Evolutionary conservation across 2,888 invertebrate genomes (phyloP).

Genomic region (Himalopsyche japonica): DNA sequence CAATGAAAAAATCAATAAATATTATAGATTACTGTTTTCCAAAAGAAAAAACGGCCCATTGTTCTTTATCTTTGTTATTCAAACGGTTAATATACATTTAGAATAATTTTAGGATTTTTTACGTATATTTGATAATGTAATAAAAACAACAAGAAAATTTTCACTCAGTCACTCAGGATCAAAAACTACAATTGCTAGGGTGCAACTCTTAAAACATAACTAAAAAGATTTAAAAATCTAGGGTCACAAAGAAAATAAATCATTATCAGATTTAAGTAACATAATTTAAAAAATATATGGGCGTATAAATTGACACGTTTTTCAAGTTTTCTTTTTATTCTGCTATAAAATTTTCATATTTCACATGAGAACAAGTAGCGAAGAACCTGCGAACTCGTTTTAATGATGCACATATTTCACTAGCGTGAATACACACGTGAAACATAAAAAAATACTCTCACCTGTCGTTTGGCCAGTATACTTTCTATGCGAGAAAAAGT

Average conservation of each 20-base stretch:
- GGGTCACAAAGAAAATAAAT: not conserved
- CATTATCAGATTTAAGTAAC: not conserved
- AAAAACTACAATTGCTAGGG: no score
- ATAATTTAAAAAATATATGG: not conserved
- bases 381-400: not conserved
- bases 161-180: no score
- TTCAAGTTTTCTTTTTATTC: not conserved
- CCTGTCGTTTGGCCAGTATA: not conserved
- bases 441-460: not conserved
- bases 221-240: no score
- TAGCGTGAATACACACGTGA: not conserved
- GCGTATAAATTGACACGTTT: not conserved
- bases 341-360: not conserved
- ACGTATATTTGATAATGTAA: no score
- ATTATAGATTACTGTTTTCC: no score
- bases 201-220: no score
- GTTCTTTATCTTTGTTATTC: no score
- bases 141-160: no score
- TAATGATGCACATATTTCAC: not conserved
- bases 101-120: no score
- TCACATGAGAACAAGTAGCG: not conserved
- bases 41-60: no score
- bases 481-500: not conserved
- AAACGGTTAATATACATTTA: no score
- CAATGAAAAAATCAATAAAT: no score